Conservation (phyloP, 2,113 vertebrate species). For the Camarhynchus parvulus region DNA sequence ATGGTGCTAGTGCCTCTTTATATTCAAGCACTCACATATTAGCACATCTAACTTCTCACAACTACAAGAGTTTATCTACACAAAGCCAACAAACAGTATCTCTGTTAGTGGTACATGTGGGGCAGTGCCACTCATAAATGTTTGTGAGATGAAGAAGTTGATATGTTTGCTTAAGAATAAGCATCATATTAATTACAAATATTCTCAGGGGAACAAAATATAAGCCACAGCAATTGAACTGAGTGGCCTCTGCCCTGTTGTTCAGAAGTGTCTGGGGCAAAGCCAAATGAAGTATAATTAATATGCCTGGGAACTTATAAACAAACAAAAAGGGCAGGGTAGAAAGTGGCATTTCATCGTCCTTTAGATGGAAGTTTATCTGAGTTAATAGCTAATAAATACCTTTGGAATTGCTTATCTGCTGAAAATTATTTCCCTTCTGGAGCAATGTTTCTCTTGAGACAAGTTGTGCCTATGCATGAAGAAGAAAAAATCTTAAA, state of each 20-base stretch:
- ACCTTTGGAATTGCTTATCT: neutral
- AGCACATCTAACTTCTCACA: neutral
- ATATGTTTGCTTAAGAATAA: neutral
- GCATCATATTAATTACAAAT: neutral
- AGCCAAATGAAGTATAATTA: conserved; percentile 9
- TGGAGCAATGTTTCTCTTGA: neutral
- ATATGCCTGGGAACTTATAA: neutral
- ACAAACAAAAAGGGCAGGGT: neutral
- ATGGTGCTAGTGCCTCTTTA: neutral
- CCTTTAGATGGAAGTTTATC: neutral
- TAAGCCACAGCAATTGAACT: neutral
- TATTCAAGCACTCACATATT: neutral
- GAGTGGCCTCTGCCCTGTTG: neutral
- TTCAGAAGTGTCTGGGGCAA: neutral
- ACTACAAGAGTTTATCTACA: neutral
- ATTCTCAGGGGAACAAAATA: neutral
- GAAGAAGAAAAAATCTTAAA: neutral
- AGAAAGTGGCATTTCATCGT: neutral
- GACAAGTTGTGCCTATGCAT: neutral
- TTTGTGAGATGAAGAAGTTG: neutral
- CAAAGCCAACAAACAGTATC: neutral
- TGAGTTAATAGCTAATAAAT: neutral
- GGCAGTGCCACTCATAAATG: neutral
- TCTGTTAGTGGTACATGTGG: neutral
- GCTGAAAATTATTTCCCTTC: neutral